Percentiles rank a stretch among this genome's conserved stretches.
Evolutionary conservation across 2,888 invertebrate genomes (phyloP).

Genomic region (Callyntrura sp.): DNA sequence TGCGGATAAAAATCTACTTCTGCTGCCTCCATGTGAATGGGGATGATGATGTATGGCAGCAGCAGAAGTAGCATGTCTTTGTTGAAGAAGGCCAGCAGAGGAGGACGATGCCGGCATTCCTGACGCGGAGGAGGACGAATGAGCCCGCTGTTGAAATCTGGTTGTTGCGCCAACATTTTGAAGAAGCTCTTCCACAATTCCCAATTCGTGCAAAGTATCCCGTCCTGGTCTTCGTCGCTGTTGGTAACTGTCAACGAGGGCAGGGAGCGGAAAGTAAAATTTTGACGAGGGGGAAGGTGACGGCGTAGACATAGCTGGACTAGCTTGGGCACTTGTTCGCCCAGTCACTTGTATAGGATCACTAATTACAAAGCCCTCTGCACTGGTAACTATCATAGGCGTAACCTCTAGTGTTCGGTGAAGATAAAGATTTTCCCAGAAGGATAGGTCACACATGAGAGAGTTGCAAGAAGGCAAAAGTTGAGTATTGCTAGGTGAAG

Average conservation of each 20-base stretch:
- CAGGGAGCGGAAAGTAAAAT: constrained; percentile 51
- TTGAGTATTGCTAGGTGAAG: constrained; percentile 66
- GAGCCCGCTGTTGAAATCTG: constrained; percentile 62
- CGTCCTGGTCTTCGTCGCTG: constrained; percentile 70
- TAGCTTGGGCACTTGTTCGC: too few species aligned
- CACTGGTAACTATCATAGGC: constrained; percentile 63
- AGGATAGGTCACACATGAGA: constrained; percentile 78
- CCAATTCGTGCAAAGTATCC: constrained; percentile 73
- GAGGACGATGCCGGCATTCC: too few species aligned
- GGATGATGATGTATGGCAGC: background rate
- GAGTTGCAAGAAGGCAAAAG: constrained; percentile 78
- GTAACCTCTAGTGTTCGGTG: constrained; percentile 72
- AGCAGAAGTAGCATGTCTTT: constrained; percentile 4
- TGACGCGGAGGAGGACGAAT: too few species aligned
- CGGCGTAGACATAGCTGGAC: constrained; percentile 17
- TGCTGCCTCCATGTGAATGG: background rate
- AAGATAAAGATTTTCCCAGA: constrained; percentile 81
- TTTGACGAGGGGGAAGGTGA: constrained; percentile 58
- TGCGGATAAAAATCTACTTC: background rate
- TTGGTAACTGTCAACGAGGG: constrained; percentile 50
- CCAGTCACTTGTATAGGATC: constrained; percentile 64
- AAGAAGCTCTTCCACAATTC: constrained; percentile 79
- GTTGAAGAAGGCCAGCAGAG: constrained; percentile 33
- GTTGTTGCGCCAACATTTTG: constrained; percentile 75
- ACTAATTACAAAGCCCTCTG: constrained; percentile 51